A percentile compares a stretch with the other conserved stretches of the same genome.
phyloP scores from a whole-genome alignment of 2,888 invertebrate genomes.

The Baronia brevicornis region DNA sequence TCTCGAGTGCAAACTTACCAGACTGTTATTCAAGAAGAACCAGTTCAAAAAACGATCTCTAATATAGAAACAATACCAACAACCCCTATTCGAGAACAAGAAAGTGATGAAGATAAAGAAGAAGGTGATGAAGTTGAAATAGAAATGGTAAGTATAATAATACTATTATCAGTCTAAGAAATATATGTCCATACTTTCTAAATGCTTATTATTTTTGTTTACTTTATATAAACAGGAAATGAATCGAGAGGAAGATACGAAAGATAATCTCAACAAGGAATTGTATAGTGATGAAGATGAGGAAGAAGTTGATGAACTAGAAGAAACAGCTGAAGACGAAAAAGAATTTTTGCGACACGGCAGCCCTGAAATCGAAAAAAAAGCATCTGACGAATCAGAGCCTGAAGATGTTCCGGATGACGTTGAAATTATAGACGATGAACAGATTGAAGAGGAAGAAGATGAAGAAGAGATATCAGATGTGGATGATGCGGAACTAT shows the following conservation, averaged over 20 bases:
- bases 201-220: slow-evolving; percentile 18
- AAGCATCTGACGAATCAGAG: slow-evolving; percentile 32
- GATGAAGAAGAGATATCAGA: slow-evolving; percentile 76
- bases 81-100: slow-evolving; percentile 30
- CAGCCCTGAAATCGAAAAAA: slow-evolving; percentile 20
- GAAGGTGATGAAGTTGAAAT: slow-evolving; percentile 24
- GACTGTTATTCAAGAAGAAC: slow-evolving; percentile 14
- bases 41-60: slow-evolving; percentile 25
- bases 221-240: slow-evolving; percentile 24
- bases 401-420: slow-evolving; percentile 53
- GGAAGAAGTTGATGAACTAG: slow-evolving; percentile 42
- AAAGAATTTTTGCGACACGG: slow-evolving; percentile 25
- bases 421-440: slow-evolving; percentile 64
- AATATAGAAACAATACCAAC: slow-evolving; percentile 29
- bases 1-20: slow-evolving; percentile 29
- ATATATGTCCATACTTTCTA: slow-evolving; percentile 15
- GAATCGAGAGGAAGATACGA: slow-evolving; percentile 20
- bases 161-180: slow-evolving; percentile 26
- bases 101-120: slow-evolving; percentile 39
- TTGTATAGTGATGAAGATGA: slow-evolving; percentile 57
- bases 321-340: slow-evolving; percentile 43
- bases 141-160: slow-evolving; percentile 21
- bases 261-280: slow-evolving; percentile 40
- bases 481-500: slow-evolving; percentile 81
- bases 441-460: slow-evolving; percentile 63